Evolutionary conservation across 2,113 vertebrate species (phyloP).

Genomic region (Anas platyrhynchos): DNA sequence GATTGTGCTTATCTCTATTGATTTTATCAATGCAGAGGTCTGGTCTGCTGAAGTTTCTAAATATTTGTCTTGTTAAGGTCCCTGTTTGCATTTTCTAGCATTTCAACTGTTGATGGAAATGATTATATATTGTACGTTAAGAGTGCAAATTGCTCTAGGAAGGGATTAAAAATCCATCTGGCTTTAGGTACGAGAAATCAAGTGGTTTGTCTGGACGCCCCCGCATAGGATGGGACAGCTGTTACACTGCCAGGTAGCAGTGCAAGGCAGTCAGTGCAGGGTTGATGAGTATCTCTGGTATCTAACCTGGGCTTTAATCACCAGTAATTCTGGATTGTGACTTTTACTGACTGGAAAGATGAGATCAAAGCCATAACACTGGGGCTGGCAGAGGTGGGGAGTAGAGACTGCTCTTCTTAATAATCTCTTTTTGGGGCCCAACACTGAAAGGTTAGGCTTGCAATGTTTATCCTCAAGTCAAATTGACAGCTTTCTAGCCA

Average conservation of each 20-base stretch:
- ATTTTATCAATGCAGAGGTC: not conserved
- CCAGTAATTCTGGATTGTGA: not conserved
- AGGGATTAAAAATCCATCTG: not conserved
- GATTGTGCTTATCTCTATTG: not conserved
- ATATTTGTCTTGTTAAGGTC: not conserved
- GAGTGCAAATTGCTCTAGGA: not conserved
- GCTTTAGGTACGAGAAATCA: not conserved
- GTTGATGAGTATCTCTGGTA: not conserved
- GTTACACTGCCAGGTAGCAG: not conserved
- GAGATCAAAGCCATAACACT: not conserved
- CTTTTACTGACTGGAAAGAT: not conserved
- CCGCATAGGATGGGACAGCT: not conserved
- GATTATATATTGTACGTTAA: not conserved
- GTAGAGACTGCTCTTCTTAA: not conserved
- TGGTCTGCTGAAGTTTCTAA: not conserved
- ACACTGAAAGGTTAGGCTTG: not conserved
- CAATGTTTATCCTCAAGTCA: not conserved
- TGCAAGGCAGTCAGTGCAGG: not conserved
- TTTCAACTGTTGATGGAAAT: not conserved
- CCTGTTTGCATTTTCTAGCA: not conserved
- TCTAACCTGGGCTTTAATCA: not conserved
- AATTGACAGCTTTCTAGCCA: not conserved
- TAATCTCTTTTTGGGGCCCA: not conserved
- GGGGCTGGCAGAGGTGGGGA: not conserved
- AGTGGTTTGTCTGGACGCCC: not conserved